Base-by-base conservation (phyloP, 2,888 invertebrate genomes). In the Zeuzera pyrina region DNA sequence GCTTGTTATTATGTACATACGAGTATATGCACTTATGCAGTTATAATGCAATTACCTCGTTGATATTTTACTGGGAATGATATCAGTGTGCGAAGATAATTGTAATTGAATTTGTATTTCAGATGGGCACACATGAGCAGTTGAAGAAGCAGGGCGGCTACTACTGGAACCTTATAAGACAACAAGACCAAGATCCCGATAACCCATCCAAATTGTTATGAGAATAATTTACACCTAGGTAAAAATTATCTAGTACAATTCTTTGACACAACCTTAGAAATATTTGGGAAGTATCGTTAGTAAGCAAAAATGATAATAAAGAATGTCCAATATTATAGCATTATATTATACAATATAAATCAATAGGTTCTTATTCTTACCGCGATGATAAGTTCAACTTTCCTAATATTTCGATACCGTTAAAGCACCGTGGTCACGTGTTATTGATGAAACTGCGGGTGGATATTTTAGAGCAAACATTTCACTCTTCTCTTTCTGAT, bases 121-220 rank as follows among this genome's bases (percentile, higher is more conserved):
- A 94, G 95, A 89, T 92, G 81, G 96, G 96, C 2, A 92, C 88
- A 12, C 97, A 97, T 64, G 87, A 89, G 0, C 87, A 89, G 40
- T 67, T 98, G 42, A 90, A 91, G 74, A 87, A 87, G 42, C 86
- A 86, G 47, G 90, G 89, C 57, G 96, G 97, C 0, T 85, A 90
- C 39, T 97, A 97, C 69, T 95, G 92, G 87, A 91, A 92, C 42
- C 84, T 97, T 13, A 90, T 92, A 30, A 90, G 89, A 34, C 91
- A 92, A 44, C 93, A 93, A 53, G 89, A 89, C 29, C 85, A 84
- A 45, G 79, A 83, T 11, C 2, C 51, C 0, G 62, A 60, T 0
- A 34, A 33, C 15, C 35, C 45, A 0, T 29, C 47, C 1, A 51
- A 50, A 42, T 39, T 45, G 2, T 63, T 68, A 70, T 67, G 58